Percentiles rank a stretch among this genome's conserved stretches.
phyloP scores from a whole-genome alignment of 1,140 invertebrate species.

The Aphelenchoides besseyi region DNA sequence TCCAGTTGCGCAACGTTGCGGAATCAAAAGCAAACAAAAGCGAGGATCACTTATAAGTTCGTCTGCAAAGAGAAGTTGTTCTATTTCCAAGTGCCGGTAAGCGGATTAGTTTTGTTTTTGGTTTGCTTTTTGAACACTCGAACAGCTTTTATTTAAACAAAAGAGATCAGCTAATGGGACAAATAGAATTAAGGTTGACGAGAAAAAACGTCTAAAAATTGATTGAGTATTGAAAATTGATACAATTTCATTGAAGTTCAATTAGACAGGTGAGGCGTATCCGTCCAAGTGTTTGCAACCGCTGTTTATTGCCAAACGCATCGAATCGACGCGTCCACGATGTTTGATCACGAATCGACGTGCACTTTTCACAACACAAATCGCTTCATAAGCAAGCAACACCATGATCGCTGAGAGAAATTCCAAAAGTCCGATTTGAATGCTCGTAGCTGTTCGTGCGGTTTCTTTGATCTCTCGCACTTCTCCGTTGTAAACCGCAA shows the following conservation, averaged over 20 bases:
- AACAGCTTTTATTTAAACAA: too few relatives aligned
- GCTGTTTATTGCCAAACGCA: background rate
- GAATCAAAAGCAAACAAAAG: background rate
- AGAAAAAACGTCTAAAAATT: too few relatives aligned
- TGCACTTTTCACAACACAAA: background rate
- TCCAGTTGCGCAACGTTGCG: background rate
- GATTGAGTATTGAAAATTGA: too few relatives aligned
- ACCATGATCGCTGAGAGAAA: background rate
- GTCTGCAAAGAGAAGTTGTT: background rate
- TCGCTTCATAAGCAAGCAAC: background rate
- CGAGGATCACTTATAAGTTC: background rate
- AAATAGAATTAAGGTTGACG: too few relatives aligned
- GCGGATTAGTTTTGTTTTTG: too few relatives aligned
- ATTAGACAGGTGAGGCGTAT: too few relatives aligned
- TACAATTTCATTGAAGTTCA: too few relatives aligned
- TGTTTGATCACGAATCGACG: background rate
- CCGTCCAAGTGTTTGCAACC: background rate
- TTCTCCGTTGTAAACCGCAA: background rate
- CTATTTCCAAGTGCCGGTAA: background rate
- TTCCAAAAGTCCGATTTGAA: background rate
- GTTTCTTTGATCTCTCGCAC: background rate
- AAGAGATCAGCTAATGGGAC: too few relatives aligned
- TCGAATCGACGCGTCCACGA: background rate
- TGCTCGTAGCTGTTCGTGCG: background rate
- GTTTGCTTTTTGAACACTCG: too few relatives aligned